Conservation (phyloP, 2,888 invertebrate species). For the Tetragnatha montana region DNA sequence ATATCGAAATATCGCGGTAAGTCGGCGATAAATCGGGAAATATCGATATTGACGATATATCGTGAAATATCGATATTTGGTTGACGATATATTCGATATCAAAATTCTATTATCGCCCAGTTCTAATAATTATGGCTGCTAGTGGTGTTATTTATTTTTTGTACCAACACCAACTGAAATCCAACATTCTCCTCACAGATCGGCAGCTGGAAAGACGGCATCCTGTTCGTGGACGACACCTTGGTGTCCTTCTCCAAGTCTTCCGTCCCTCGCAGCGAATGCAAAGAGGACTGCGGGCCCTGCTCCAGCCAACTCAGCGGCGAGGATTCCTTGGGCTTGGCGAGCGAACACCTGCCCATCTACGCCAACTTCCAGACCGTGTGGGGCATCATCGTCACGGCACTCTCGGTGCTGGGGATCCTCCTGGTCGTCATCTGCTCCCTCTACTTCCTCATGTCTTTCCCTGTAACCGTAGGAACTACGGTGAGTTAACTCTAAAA, state of each 20-base stretch:
- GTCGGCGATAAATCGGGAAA: too few relatives aligned
- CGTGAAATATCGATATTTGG: too few relatives aligned
- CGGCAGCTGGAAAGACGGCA: conserved; percentile 72
- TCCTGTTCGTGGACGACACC: conserved; percentile 70
- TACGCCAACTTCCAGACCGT: conserved; percentile 75
- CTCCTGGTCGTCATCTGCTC: conserved; percentile 76
- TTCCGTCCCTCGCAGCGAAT: conserved; percentile 71
- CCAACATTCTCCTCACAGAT: conserved; percentile 23
- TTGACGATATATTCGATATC: too few relatives aligned
- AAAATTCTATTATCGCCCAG: too few relatives aligned
- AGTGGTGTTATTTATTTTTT: too few relatives aligned
- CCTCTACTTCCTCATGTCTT: conserved; percentile 76
- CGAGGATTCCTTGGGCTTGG: conserved; percentile 2
- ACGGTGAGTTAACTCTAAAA: conserved; percentile 71
- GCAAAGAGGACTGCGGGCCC: conserved; percentile 72
- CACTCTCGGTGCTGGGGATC: conserved; percentile 76
- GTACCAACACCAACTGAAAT: not conserved
- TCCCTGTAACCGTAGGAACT: conserved; percentile 76
- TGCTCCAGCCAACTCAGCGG: conserved; percentile 68
- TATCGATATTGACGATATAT: too few relatives aligned
- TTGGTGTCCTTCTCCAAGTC: conserved; percentile 68
- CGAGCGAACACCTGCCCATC: conserved; percentile 58
- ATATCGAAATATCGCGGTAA: too few relatives aligned
- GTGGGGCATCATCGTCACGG: conserved; percentile 76
- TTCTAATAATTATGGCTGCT: too few relatives aligned